A percentile compares a stretch with the other conserved stretches of the same genome.
phyloP scores from a whole-genome alignment of 1,140 invertebrate genomes.

The Drosophila dunni region DNA sequence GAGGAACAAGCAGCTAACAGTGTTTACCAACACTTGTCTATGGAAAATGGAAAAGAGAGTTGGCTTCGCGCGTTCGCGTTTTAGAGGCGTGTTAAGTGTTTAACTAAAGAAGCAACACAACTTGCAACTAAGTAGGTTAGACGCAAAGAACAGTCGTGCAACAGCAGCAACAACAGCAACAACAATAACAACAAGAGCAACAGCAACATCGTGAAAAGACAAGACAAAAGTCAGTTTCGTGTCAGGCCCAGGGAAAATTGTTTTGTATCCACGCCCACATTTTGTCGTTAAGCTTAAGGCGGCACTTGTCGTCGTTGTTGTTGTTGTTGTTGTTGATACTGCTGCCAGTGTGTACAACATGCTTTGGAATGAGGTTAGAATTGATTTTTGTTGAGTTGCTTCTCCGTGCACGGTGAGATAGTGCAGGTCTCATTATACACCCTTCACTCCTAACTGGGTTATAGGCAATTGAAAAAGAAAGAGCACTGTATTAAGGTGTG shows the following conservation, averaged over 20 bases:
- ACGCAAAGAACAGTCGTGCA: slow-evolving; percentile 49
- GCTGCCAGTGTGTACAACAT: slow-evolving; percentile 29
- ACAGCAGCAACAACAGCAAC: slow-evolving; percentile 13
- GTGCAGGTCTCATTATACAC: slow-evolving; percentile 30
- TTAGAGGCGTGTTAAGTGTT: slow-evolving; percentile 46
- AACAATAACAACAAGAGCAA: slow-evolving; percentile 1
- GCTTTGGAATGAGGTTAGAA: slow-evolving; percentile 58
- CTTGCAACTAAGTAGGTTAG: slow-evolving; percentile 64
- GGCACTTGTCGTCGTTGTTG: slow-evolving; percentile 25
- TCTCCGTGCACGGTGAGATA: slow-evolving; percentile 26
- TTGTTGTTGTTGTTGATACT: background rate
- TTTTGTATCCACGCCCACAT: slow-evolving; percentile 36
- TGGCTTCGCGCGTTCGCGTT: slow-evolving; percentile 12
- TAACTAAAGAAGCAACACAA: slow-evolving; percentile 49
- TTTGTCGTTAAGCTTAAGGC: slow-evolving; percentile 27
- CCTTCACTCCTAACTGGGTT: slow-evolving; percentile 47
- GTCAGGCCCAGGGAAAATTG: slow-evolving; percentile 28
- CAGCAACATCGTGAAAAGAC: slow-evolving; percentile 22
- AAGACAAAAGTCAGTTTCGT: slow-evolving; percentile 20
- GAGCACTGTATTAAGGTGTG: background rate
- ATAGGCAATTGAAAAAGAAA: slow-evolving; percentile 37
- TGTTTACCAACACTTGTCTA: slow-evolving; percentile 6
- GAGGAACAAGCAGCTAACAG: background rate
- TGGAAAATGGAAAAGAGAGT: slow-evolving; percentile 16
- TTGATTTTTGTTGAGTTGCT: slow-evolving; percentile 58